phyloP scores from a whole-genome alignment of 2,888 invertebrate species.

The Crocallis elinguaria region DNA sequence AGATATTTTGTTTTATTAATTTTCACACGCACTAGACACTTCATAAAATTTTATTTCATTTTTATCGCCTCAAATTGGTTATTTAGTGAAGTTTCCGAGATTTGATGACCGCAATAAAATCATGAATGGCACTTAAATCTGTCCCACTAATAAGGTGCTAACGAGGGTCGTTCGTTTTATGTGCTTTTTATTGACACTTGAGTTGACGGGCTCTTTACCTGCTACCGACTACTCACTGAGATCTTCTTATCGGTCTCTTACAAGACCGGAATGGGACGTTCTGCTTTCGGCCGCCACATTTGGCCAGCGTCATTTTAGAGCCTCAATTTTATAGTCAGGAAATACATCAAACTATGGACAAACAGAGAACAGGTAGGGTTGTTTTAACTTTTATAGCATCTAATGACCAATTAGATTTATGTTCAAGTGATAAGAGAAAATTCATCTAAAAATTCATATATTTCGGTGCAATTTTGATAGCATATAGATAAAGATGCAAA shows the following conservation, averaged over 20 bases:
- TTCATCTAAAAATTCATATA: conserved; percentile 8
- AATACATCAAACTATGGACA: conserved; percentile 27
- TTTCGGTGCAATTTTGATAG: conserved; percentile 7
- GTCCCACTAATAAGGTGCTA: conserved; percentile 78
- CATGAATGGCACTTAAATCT: conserved; percentile 72
- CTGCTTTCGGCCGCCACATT: conserved; percentile 31
- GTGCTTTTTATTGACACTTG: conserved; percentile 78
- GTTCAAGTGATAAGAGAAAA: conserved; percentile 16
- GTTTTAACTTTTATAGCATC: conserved; percentile 18
- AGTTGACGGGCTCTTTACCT: conserved; percentile 58
- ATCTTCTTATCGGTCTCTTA: conserved; percentile 71
- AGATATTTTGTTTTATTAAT: conserved; percentile 28
- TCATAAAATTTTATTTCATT: conserved; percentile 47
- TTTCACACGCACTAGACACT: conserved; percentile 30
- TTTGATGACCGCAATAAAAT: conserved; percentile 68
- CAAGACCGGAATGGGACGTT: conserved; percentile 48
- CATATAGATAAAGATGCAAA: conserved; percentile 27
- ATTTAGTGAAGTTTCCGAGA: conserved; percentile 56
- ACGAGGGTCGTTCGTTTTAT: conserved; percentile 80
- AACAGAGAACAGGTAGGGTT: conserved; percentile 24
- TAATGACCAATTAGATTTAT: conserved; percentile 29
- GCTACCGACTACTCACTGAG: conserved; percentile 47
- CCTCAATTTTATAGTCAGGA: conserved; percentile 36
- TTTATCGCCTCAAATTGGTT: conserved; percentile 56
- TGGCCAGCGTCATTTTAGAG: conserved; percentile 69